Conservation (phyloP, 23 tunicate genomes). For the Aplidium turbinatum region DNA sequence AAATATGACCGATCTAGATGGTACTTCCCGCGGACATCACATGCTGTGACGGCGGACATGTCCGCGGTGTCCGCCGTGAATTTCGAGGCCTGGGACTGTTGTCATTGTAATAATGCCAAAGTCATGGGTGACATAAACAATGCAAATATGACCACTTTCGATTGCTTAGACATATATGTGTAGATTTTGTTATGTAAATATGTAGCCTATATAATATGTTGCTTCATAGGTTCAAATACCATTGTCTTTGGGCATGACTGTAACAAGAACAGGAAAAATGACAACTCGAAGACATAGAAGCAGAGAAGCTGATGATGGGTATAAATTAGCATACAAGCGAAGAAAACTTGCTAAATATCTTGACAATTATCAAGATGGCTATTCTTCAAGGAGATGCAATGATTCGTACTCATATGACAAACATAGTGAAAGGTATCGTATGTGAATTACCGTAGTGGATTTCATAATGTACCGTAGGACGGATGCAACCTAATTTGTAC, state of each 20-base stretch:
- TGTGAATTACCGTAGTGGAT: not conserved
- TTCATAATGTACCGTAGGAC: too few relatives aligned
- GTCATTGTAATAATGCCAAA: too few relatives aligned
- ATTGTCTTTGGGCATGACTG: constrained; percentile 60
- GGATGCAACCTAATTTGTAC: too few relatives aligned
- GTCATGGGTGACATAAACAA: too few relatives aligned
- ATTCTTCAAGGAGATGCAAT: constrained; percentile 9
- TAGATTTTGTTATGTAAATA: not conserved
- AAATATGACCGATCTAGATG: too few relatives aligned
- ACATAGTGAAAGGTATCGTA: constrained; percentile 57
- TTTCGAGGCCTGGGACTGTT: too few relatives aligned
- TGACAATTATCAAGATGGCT: constrained; percentile 39
- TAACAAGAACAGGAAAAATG: constrained; percentile 69
- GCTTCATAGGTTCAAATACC: not conserved
- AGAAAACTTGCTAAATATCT: constrained; percentile 51
- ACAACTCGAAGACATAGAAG: constrained; percentile 62
- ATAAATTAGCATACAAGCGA: constrained; percentile 43
- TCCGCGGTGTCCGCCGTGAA: too few relatives aligned
- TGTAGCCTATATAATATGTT: not conserved
- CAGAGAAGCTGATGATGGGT: constrained; percentile 58
- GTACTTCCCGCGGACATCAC: too few relatives aligned
- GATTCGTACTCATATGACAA: constrained; percentile 55
- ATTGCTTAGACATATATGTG: not conserved
- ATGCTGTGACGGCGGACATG: too few relatives aligned
- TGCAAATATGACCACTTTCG: too few relatives aligned